Percentiles rank a stretch among this genome's conserved stretches.
phyloP scores from a whole-genome alignment of 2,113 vertebrate genomes.

The Himantopus leucocephalus region DNA sequence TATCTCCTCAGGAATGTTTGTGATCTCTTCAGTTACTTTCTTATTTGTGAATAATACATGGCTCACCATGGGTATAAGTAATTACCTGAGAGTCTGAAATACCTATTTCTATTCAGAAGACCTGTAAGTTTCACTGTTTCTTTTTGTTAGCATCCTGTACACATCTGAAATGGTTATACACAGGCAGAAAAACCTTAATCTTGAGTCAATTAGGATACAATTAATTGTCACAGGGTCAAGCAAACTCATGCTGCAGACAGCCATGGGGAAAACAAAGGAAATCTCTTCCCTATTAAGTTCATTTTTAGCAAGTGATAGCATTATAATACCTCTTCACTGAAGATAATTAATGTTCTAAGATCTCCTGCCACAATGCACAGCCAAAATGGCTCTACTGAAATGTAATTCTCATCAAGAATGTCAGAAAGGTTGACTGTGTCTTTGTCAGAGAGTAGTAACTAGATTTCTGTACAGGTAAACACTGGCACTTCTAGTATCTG shows the following conservation, averaged over 20 bases:
- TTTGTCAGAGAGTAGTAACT: background rate
- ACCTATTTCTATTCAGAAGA: background rate
- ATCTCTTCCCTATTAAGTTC: background rate
- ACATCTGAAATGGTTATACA: background rate
- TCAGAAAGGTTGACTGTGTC: background rate
- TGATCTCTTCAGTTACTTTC: background rate
- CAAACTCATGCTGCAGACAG: background rate
- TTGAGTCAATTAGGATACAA: background rate
- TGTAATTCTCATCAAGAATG: background rate
- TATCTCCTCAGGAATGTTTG: background rate
- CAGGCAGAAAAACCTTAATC: background rate
- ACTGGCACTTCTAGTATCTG: background rate
- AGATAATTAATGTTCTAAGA: background rate
- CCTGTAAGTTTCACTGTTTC: background rate
- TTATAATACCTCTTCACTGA: background rate
- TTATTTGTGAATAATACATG: background rate
- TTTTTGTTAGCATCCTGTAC: background rate
- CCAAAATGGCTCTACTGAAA: background rate
- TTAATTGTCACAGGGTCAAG: background rate
- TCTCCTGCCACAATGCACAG: background rate
- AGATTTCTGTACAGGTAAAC: background rate
- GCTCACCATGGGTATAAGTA: background rate
- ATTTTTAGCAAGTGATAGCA: background rate
- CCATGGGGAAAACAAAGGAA: background rate
- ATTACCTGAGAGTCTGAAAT: background rate